Percentiles rank a stretch among this genome's conserved stretches.
These are phyloP conservation scores for Monomorium pharaonis DNA, from an alignment of 1,140 invertebrate species.

Conservation along the genomic window DNA sequence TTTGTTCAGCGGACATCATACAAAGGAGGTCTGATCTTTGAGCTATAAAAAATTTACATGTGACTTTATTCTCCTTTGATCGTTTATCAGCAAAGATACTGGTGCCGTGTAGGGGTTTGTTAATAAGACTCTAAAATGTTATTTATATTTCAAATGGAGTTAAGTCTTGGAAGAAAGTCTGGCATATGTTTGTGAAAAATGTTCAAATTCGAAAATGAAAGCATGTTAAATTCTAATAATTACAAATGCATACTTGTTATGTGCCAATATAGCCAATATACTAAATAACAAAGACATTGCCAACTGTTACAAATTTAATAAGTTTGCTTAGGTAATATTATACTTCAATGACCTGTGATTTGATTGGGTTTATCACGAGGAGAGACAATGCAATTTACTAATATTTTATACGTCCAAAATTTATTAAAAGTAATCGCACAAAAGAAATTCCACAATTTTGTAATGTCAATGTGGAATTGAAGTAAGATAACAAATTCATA, in stretches of 20 bases:
- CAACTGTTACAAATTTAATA: constrained; percentile 34
- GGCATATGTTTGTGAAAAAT: neutral
- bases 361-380: neutral
- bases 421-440: neutral
- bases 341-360: constrained; percentile 35
- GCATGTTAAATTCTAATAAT: neutral
- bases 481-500: neutral
- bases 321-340: constrained; percentile 21
- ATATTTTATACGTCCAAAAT: neutral
- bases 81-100: constrained; percentile 38
- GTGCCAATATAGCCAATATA: constrained; percentile 63
- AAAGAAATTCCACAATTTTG: neutral
- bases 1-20: constrained; percentile 79
- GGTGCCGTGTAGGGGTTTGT: neutral
- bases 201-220: neutral
- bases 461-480: neutral
- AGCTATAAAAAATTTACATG: constrained; percentile 56
- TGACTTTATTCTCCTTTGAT: constrained; percentile 21
- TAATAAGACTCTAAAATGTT: neutral
- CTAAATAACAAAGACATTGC: constrained; percentile 50
- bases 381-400: constrained; percentile 4
- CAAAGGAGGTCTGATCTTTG: constrained; percentile 79
- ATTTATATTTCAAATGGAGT: constrained; percentile 3
- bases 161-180: neutral
- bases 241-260: constrained; percentile 39